Base-by-base conservation (phyloP, 2,888 invertebrate genomes). In the Spicauda simplicius region DNA sequence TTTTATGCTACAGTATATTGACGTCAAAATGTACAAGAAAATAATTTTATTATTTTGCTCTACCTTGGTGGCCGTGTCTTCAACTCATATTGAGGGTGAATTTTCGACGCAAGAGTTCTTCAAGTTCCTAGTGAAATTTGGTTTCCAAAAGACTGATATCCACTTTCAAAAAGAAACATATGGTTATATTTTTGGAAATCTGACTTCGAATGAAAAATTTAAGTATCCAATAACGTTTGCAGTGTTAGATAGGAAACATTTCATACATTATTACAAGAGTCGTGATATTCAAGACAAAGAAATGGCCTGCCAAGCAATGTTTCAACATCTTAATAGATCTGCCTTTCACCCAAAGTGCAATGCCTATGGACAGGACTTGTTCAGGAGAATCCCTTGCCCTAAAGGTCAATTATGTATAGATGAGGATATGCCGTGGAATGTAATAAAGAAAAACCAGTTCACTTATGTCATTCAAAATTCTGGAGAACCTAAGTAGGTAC, bases 111-210 rank as follows among this genome's bases (percentile, higher is more conserved):
- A 82, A 70, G 96, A 97, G 58, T 97, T 97, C 87, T 98, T 98
- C 85, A 96, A 97, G 88, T 98, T 99, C 88, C 93, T 99, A 63
- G 95, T 97, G 20, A 99, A 99, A 88, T 99, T 99, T 88, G 99
- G 99, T 68, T 98, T 99, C 85, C 99, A 99, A 91, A 98, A 98
- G 90, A 98, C 99, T 14, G 97, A 98, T 86, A 95, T 96, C 54
- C 96, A 97, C 85, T 96, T 96, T 76, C 95, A 96, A 79, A 96
- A 96, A 76, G 96, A 97, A 80, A 97, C 98, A 73, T 97, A 97
- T 88, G 99, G 99, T 58, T 99, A 97, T 87, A 98, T 99, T 77
- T 99, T 98, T 85, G 99, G 99, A 14, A 99, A 99, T 86, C 95
- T 99, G 57, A 98, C 98, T 30, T 95, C 97, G 0, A 94, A 92